Base-by-base conservation (phyloP, 1,140 invertebrate genomes). In the Drosophila azteca region DNA sequence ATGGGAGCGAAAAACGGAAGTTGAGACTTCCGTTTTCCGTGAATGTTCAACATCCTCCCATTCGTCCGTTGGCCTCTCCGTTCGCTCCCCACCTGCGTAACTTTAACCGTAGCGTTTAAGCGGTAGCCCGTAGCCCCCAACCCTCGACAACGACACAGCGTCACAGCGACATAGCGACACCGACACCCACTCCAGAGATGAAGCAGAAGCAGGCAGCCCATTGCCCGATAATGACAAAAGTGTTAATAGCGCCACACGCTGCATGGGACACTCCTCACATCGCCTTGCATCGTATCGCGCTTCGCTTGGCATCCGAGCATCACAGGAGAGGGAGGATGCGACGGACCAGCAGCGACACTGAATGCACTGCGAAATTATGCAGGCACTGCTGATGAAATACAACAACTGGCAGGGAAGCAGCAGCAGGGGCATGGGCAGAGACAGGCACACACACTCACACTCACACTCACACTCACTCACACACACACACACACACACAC, bases 221-320 rank as follows among this genome's bases (percentile, higher is more conserved):
- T 44, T 72, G 57, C 64, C 50, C 75, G 69, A 88, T 88, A 88
- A 88, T 87, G 83, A 87, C 84, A 88, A 83, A 87, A 87, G 83
- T 87, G 83, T 87, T 87, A 87, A 87, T 87, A 89, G 79, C 83
- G 75, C 75, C 78, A 82, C 79, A 83, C 78, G 70, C 65, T 76
- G 77, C 81, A 85, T 65, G 75, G 61, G 69, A 72, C 67, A 73
- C 11, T 13, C 8, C 59, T 61, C 45, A 20, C 41, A 46, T 41
- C 22, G 22, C 64, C 26, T 41, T 22, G 20, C 45, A 31, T 39
- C 35, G 35, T 46, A 58, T 69, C 66, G 35, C 66, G 41, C 50
- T 58, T 69, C 45, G 51, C n/a, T 43, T 29, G 65, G 50, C 43
- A 20, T n/a, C 43, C n/a, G 17, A 24, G 26, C 35, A 45, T 24